Evolutionary conservation across 2,113 vertebrate species (phyloP).

Genomic region (Rhegmatorhina hoffmannsi): DNA sequence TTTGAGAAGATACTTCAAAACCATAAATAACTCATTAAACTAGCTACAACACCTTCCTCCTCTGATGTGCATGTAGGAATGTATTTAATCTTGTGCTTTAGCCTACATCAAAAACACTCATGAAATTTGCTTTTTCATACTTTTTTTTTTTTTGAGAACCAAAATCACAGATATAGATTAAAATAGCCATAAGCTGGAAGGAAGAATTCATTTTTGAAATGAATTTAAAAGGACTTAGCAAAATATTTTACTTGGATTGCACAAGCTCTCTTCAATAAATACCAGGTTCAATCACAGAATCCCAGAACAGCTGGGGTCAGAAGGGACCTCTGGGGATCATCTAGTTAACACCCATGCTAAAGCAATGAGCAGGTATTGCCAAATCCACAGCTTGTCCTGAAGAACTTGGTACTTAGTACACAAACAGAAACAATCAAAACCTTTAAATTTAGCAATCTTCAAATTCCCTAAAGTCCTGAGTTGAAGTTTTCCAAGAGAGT

Average conservation of each 20-base stretch:
- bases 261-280: not conserved
- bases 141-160: not conserved
- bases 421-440: not conserved
- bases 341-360: not conserved
- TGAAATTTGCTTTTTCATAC: not conserved
- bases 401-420: not conserved
- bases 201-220: not conserved
- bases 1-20: constrained; percentile 26
- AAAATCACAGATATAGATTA: not conserved
- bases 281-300: not conserved
- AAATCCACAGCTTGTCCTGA: not conserved
- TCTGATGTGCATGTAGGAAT: not conserved
- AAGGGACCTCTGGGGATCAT: not conserved
- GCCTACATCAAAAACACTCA: not conserved
- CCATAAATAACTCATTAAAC: constrained; percentile 13
- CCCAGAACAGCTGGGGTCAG: not conserved
- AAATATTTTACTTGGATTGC: not conserved
- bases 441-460: not conserved
- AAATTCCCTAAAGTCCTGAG: not conserved
- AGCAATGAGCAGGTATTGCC: not conserved
- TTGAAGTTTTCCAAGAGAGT: not conserved
- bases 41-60: not conserved
- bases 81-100: not conserved
- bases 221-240: not conserved
- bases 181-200: not conserved